Evolutionary conservation across 1,140 invertebrate species (phyloP).

Genomic region (Ditylenchus dipsaci): DNA sequence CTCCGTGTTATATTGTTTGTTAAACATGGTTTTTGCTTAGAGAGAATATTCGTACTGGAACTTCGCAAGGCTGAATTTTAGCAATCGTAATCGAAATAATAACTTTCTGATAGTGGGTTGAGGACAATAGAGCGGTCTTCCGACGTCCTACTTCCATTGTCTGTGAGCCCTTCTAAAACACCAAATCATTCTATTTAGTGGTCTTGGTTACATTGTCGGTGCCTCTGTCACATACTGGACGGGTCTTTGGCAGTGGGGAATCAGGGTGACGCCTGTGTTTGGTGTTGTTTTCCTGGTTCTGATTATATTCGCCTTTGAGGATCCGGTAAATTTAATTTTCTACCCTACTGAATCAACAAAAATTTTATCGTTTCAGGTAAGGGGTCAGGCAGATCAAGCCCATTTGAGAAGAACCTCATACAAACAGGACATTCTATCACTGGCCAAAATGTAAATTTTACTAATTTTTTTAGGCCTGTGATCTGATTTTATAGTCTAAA

Average conservation of each 20-base stretch:
- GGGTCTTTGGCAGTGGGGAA: slow-evolving; percentile 76
- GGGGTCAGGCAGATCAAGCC: slow-evolving; percentile 11
- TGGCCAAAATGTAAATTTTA: slow-evolving; percentile 27
- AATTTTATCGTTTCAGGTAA: slow-evolving; percentile 23
- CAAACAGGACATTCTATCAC: slow-evolving; percentile 41
- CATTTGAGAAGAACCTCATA: slow-evolving; percentile 18
- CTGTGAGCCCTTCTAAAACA: too few relatives aligned
- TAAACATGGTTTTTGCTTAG: too few relatives aligned
- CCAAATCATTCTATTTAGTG: slow-evolving; percentile 59
- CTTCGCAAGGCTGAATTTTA: too few relatives aligned
- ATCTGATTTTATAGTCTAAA: neutral
- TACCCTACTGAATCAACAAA: neutral
- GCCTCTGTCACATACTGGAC: slow-evolving; percentile 67
- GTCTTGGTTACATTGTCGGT: slow-evolving; percentile 87
- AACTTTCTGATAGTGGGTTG: too few relatives aligned
- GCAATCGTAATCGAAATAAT: too few relatives aligned
- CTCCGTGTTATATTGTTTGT: too few relatives aligned
- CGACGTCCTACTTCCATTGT: too few relatives aligned
- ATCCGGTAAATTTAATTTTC: slow-evolving; percentile 66
- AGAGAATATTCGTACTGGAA: too few relatives aligned
- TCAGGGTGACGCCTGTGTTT: slow-evolving; percentile 76
- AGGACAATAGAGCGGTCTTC: too few relatives aligned
- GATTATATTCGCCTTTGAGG: slow-evolving; percentile 73
- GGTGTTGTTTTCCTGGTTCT: slow-evolving; percentile 77
- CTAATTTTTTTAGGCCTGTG: slow-evolving; percentile 8